Conservation (phyloP, 1,140 invertebrate genomes). For the Drosophila bocqueti region DNA sequence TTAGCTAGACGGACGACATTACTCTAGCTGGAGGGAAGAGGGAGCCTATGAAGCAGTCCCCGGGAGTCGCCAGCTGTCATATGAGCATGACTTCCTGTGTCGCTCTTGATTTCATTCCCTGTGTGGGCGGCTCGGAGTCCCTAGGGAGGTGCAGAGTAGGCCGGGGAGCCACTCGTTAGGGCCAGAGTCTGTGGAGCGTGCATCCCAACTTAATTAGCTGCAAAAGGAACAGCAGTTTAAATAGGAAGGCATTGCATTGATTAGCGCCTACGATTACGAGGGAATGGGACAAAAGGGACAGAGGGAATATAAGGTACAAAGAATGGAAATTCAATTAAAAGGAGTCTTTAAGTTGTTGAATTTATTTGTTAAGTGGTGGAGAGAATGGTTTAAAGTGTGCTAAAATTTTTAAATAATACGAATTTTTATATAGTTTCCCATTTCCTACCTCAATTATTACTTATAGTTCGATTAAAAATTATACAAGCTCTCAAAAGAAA, state of each 20-base stretch:
- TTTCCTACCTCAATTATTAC: too few relatives aligned
- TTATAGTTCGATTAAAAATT: too few relatives aligned
- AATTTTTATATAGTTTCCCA: too few relatives aligned
- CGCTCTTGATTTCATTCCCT: constrained; percentile 65
- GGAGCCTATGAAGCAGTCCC: not conserved
- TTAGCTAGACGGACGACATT: constrained; percentile 41
- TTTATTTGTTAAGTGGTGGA: not conserved
- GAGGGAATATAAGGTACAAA: not conserved
- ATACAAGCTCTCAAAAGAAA: not conserved
- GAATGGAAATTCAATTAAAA: not conserved
- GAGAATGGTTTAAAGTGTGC: too few relatives aligned
- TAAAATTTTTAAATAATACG: not conserved
- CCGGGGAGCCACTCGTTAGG: constrained; percentile 20
- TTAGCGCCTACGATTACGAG: constrained; percentile 50
- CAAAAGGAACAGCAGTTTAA: constrained; percentile 64
- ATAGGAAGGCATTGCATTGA: constrained; percentile 64
- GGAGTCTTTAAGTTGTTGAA: too few relatives aligned
- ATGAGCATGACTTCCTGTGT: constrained; percentile 63
- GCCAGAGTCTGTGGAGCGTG: constrained; percentile 49
- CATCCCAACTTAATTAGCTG: constrained; percentile 71
- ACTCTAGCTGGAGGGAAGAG: not conserved
- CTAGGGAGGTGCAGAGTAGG: constrained; percentile 8
- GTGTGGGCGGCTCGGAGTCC: constrained; percentile 31
- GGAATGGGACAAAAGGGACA: constrained; percentile 2
- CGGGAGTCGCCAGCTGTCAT: constrained; percentile 26